phyloP scores from a whole-genome alignment of 2,113 vertebrate genomes.

The Peucedramus taeniatus region DNA sequence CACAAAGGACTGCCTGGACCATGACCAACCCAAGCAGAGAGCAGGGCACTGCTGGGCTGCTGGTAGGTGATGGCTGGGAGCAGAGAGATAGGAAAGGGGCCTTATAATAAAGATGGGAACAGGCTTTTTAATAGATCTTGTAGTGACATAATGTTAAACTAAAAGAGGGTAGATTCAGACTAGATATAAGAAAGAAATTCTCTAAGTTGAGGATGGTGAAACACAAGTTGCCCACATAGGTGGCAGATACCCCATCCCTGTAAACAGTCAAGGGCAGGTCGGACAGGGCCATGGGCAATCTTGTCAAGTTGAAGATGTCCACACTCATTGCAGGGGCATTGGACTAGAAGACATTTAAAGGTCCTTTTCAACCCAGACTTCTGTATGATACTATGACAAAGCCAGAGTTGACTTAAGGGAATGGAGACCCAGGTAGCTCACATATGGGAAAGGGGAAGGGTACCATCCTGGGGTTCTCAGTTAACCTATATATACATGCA shows the following conservation, averaged over 20 bases:
- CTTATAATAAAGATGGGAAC: background rate
- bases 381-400: background rate
- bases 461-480: rapidly evolving
- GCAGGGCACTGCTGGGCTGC: background rate
- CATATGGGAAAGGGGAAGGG: background rate
- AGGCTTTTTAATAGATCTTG: background rate
- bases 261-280: background rate
- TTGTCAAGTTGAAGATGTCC: background rate
- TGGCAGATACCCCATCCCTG: background rate
- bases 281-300: background rate
- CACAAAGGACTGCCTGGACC: background rate
- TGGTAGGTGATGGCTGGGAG: background rate
- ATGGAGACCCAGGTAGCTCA: background rate
- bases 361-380: background rate
- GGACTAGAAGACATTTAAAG: background rate
- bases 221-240: background rate
- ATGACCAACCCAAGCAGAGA: background rate
- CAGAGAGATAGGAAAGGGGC: background rate
- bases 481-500: background rate
- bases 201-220: background rate
- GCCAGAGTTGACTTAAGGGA: background rate
- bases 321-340: background rate
- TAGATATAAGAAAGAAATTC: background rate
- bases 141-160: background rate
- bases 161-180: background rate